A percentile compares a stretch with the other conserved stretches of the same genome.
Evolutionary conservation across 2,888 invertebrate genomes (phyloP).

Genomic region (Atethmia centrago): DNA sequence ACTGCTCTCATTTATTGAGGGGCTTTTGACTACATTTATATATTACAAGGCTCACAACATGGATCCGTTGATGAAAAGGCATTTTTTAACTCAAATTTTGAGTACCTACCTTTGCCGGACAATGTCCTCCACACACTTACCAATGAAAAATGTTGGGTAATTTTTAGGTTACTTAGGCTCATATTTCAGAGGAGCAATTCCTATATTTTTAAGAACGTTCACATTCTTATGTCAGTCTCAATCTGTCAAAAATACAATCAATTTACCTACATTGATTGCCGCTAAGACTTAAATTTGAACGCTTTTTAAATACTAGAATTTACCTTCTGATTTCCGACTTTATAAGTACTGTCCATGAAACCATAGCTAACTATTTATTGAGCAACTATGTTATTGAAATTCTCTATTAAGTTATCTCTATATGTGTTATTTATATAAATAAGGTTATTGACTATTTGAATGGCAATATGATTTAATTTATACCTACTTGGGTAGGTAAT

Average conservation of each 20-base stretch:
- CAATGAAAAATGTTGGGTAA: background rate
- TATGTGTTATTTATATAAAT: constrained; percentile 3
- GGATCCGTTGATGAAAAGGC: background rate
- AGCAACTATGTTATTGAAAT: background rate
- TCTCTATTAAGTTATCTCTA: background rate
- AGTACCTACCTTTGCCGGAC: background rate
- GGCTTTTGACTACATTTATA: background rate
- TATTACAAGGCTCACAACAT: background rate
- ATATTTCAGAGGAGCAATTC: background rate
- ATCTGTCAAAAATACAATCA: background rate
- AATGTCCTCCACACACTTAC: background rate
- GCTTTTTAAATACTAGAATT: background rate
- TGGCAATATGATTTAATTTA: constrained; percentile 2
- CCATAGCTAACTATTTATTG: background rate
- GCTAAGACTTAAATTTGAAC: background rate
- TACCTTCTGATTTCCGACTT: background rate
- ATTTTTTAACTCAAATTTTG: background rate
- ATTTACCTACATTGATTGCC: background rate
- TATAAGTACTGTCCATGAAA: background rate
- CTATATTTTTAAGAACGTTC: background rate
- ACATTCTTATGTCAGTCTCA: background rate
- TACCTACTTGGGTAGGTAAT: too few relatives aligned
- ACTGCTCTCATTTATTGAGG: background rate
- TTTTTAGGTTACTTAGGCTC: background rate
- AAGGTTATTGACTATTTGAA: constrained; percentile 3